Conservation (phyloP, 2,113 vertebrate genomes). For the Passer montanus region DNA sequence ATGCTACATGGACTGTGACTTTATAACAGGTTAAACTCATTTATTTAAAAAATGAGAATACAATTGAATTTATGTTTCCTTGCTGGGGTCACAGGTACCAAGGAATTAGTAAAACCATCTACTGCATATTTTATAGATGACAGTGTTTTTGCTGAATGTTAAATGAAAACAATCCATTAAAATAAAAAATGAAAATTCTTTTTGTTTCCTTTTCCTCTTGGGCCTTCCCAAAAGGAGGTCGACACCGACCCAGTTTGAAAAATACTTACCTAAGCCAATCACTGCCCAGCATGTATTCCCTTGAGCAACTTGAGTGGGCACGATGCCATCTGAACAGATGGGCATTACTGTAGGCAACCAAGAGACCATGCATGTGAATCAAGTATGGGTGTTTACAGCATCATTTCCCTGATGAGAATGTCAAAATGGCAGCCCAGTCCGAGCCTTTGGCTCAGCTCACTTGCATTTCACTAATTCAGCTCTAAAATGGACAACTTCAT, state of each 20-base stretch:
- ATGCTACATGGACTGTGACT: neutral
- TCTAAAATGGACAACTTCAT: constrained; percentile 24
- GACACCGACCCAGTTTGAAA: constrained; percentile 71
- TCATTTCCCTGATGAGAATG: constrained; percentile 69
- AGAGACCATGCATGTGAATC: constrained; percentile 77
- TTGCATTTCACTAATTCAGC: constrained; percentile 43
- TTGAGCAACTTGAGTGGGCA: constrained; percentile 71
- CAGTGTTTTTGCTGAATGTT: constrained; percentile 65
- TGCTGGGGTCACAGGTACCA: neutral
- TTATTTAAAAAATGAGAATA: constrained; percentile 15
- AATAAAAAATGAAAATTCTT: constrained; percentile 74
- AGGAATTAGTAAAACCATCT: constrained; percentile 22
- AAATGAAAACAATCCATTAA: constrained; percentile 72
- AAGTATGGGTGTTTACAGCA: constrained; percentile 77
- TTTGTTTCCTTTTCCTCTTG: constrained; percentile 73
- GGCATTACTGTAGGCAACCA: constrained; percentile 78
- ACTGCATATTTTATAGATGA: constrained; percentile 17
- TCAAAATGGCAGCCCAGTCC: constrained; percentile 69
- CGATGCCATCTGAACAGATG: constrained; percentile 79
- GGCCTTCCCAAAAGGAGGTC: constrained; percentile 72
- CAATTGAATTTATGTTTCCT: constrained; percentile 11
- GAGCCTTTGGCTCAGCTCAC: constrained; percentile 39
- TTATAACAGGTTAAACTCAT: constrained; percentile 8
- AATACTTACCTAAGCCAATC: constrained; percentile 76
- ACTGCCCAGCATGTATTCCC: constrained; percentile 73